Base-by-base conservation (phyloP, 2,113 vertebrate genomes). In the Elachura formosa region DNA sequence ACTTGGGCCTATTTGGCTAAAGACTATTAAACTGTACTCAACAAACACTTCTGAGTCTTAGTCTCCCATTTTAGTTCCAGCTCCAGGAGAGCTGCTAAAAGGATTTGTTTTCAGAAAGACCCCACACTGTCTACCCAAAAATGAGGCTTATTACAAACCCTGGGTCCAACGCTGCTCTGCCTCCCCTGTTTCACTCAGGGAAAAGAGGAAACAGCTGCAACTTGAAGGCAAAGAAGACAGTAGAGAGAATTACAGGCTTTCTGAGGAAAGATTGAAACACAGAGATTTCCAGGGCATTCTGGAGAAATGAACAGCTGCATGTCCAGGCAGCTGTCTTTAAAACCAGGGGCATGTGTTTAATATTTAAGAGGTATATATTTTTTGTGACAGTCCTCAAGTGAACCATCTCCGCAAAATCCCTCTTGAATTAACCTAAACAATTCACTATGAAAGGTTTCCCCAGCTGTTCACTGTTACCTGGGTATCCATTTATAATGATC, bases 151-250 rank as follows among this genome's bases (percentile, higher is more conserved):
- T 31, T 23, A 2, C 21, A 66, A 73, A 78, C 23, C 21, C 36
- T 11, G 4, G 2, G 23, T 20, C 12, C 8, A 28, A 5, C 0
- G 0, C 49, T 54, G 34, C 58, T 75, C 58, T 79, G 71, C 52
- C 82, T 75, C 26, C 33, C 45, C 29, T 46, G 33, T 24, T 26
- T 52, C 40, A 14, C 17, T 10, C 11, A 74, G 22, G 48, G 29
- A 61, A 76, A 73, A 54, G 51, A 88, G 54, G 46, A 14, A 75
- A 80, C 3, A 80, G 40, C 17, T 3, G 14, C 45, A 71, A 10
- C 40, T 54, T 34, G 56, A 84, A 55, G 38, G 28, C 29, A 90
- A 77, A 56, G 41, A 56, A 59, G 21, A 46, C 4, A 2, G 21
- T 25, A 86, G 33, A 38, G 34, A 45, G 18, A 80, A 83, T 41